These are phyloP conservation scores for Campaea margaritaria DNA, from an alignment of 2,888 invertebrate species.

Conservation along the genomic window DNA sequence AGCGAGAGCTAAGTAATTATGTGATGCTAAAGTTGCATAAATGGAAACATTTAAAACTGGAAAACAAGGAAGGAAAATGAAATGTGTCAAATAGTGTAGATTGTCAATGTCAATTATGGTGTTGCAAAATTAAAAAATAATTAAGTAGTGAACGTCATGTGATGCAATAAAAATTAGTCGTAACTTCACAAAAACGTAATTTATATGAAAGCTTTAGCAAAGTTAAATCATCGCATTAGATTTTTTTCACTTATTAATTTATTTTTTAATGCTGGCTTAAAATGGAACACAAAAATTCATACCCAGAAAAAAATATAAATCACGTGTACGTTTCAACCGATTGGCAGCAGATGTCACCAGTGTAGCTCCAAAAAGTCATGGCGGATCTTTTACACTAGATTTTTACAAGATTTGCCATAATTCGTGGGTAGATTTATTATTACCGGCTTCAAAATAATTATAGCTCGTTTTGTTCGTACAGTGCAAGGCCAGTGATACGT, in stretches of 20 bases:
- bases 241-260: neutral
- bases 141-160: slow-evolving; percentile 44
- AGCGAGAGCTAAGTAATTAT: too few relatives aligned
- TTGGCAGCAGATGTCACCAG: slow-evolving; percentile 75
- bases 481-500: slow-evolving; percentile 69
- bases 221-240: neutral
- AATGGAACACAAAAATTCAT: slow-evolving; percentile 69
- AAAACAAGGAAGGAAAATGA: too few relatives aligned
- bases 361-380: slow-evolving; percentile 77
- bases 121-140: too few relatives aligned
- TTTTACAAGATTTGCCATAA: slow-evolving; percentile 74
- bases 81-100: too few relatives aligned
- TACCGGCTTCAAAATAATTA: slow-evolving; percentile 73
- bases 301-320: slow-evolving; percentile 69
- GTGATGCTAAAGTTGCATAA: too few relatives aligned
- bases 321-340: slow-evolving; percentile 70
- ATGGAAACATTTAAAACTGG: too few relatives aligned
- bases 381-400: slow-evolving; percentile 79
- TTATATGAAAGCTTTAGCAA: neutral
- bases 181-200: neutral
- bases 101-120: too few relatives aligned
- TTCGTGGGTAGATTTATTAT: slow-evolving; percentile 82
- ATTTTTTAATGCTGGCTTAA: slow-evolving; percentile 60
- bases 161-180: slow-evolving; percentile 39
- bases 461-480: slow-evolving; percentile 66